Evolutionary conservation across 2,888 invertebrate species (phyloP).

Genomic region (Drosophila pseudotalamancana): DNA sequence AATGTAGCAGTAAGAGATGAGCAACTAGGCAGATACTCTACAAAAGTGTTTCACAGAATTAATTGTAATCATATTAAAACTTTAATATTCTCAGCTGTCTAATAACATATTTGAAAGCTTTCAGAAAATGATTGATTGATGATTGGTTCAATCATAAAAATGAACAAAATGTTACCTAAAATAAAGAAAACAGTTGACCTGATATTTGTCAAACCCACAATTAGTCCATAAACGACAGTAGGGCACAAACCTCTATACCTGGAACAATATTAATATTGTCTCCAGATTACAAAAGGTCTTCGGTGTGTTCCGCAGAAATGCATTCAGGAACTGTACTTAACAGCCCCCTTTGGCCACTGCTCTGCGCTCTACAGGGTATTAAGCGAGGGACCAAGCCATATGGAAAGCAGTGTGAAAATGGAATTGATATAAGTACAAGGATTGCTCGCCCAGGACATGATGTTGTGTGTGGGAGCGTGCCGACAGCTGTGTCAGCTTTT

Average conservation of each 20-base stretch:
- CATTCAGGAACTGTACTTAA: neutral
- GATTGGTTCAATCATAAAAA: no score
- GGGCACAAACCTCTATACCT: no score
- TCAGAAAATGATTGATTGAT: no score
- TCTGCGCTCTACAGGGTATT: slow-evolving; percentile 1
- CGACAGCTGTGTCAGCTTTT: slow-evolving; percentile 36
- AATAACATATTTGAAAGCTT: no score
- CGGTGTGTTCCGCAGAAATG: slow-evolving; percentile 13
- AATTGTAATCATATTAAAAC: no score
- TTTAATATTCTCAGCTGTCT: no score
- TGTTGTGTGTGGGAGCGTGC: neutral
- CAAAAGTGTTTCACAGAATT: neutral
- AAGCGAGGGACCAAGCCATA: neutral
- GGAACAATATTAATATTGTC: no score
- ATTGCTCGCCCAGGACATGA: slow-evolving; percentile 13
- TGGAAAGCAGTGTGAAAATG: slow-evolving; percentile 21
- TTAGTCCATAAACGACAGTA: no score
- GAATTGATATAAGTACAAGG: slow-evolving; percentile 27
- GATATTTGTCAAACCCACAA: no score
- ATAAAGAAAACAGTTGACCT: no score
- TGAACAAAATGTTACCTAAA: no score
- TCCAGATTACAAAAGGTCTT: slow-evolving; percentile 4
- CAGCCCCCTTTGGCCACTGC: slow-evolving; percentile 1
- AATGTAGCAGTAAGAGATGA: slow-evolving; percentile 5
- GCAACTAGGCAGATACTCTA: slow-evolving; percentile 20